Percentiles rank a stretch among this genome's conserved stretches.
phyloP scores from a whole-genome alignment of 2,888 invertebrate species.

The Girardia tigrina region DNA sequence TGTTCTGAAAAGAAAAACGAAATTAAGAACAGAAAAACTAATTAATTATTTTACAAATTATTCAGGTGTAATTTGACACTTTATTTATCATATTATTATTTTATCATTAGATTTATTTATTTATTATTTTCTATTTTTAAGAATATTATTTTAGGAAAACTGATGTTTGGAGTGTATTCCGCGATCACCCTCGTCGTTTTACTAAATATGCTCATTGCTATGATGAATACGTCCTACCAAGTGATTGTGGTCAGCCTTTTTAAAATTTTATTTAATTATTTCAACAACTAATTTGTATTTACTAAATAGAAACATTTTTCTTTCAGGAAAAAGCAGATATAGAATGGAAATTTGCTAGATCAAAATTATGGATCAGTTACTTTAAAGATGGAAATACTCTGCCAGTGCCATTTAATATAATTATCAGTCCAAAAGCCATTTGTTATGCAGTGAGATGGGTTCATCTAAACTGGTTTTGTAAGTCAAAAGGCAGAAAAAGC shows the following conservation, averaged over 20 bases:
- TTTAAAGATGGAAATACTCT: constrained; percentile 89
- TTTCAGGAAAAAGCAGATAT: constrained; percentile 81
- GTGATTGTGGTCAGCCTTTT: constrained; percentile 71
- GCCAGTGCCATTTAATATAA: constrained; percentile 88
- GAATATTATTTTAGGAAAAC: constrained; percentile 70
- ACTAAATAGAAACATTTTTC: no score
- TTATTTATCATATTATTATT: no score
- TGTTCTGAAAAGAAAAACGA: no score
- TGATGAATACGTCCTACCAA: constrained; percentile 99
- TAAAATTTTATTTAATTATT: no score
- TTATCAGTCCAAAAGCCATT: constrained; percentile 79
- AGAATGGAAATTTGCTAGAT: constrained; percentile 94
- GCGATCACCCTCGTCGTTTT: constrained; percentile 92
- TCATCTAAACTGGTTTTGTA: constrained; percentile 47
- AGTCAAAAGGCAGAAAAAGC: constrained; percentile 40
- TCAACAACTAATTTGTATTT: no score
- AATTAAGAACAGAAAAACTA: no score
- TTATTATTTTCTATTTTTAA: no score
- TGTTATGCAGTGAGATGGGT: constrained; percentile 76
- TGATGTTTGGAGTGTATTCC: constrained; percentile 94
- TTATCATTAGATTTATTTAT: no score
- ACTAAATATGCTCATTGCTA: constrained; percentile 86
- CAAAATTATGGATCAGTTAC: constrained; percentile 89
- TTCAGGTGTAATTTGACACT: no score
- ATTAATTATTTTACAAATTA: no score